A percentile compares a stretch with the other conserved stretches of the same genome.
Evolutionary conservation across 2,888 invertebrate species (phyloP).

Genomic region (Epinotia bilunana): DNA sequence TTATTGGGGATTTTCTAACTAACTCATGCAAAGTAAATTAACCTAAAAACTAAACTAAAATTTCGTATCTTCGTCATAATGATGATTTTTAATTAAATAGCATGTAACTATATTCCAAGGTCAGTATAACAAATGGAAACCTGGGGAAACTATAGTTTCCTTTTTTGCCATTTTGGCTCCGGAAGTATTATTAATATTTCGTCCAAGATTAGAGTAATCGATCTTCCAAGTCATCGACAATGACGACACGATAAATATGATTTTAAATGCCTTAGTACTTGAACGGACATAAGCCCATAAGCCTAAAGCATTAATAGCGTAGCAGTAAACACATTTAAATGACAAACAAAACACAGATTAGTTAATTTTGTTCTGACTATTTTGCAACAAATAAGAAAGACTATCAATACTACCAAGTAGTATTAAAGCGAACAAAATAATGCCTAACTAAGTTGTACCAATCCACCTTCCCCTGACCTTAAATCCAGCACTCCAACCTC

Average conservation of each 20-base stretch:
- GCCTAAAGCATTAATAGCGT: neutral
- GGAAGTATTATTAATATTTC: neutral
- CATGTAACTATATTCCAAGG: no score
- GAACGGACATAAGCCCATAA: neutral
- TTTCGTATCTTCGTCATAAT: no score
- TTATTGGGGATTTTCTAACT: no score
- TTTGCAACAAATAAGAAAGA: no score
- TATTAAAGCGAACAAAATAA: neutral
- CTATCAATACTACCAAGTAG: neutral
- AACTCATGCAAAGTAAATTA: no score
- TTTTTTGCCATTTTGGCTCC: no score
- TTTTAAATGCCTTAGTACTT: neutral
- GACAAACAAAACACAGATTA: neutral
- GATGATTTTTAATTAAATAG: no score
- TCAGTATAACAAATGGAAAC: no score
- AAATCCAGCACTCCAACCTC: slow-evolving; percentile 48
- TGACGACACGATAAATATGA: neutral
- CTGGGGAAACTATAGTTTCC: no score
- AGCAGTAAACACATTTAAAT: neutral
- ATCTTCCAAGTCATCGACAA: neutral
- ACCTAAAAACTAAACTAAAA: no score
- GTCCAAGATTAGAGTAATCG: neutral
- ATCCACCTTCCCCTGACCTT: slow-evolving; percentile 19
- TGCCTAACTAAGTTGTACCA: slow-evolving; percentile 1
- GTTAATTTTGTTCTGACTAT: no score